These are phyloP conservation scores for Stratiomys singularior DNA, from an alignment of 2,888 invertebrate genomes.

Conservation along the genomic window DNA sequence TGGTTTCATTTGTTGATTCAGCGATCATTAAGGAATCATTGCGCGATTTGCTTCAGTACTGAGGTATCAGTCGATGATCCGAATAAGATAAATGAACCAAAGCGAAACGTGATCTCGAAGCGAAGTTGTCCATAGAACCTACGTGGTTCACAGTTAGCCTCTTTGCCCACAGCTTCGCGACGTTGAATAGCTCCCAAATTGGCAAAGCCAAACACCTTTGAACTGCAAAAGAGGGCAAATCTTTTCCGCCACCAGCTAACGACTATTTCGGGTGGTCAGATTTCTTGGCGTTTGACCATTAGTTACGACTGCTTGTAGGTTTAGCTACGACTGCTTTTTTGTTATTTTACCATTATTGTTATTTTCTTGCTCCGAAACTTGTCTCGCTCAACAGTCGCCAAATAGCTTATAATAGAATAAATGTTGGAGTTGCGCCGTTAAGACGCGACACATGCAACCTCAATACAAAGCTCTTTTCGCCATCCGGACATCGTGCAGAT, in stretches of 20 bases:
- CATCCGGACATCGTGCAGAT: too few species aligned
- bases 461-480: background rate
- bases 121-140: background rate
- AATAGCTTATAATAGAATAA: slow-evolving; percentile 2
- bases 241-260: background rate
- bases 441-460: background rate
- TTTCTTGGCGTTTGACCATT: background rate
- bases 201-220: slow-evolving; percentile 1
- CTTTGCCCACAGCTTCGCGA: too few species aligned
- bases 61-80: too few species aligned
- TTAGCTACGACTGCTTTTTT: too few species aligned
- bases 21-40: too few species aligned
- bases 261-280: background rate
- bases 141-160: too few species aligned
- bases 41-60: too few species aligned
- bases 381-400: background rate
- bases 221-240: background rate
- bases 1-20: too few species aligned
- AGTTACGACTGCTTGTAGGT: background rate
- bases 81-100: background rate
- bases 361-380: background rate
- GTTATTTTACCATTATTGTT: too few species aligned
- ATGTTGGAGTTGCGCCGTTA: background rate
- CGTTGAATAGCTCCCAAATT: too few species aligned
- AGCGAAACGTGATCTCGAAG: background rate